Conservation (phyloP, 2,113 vertebrate genomes). For the Sprattus sprattus region DNA sequence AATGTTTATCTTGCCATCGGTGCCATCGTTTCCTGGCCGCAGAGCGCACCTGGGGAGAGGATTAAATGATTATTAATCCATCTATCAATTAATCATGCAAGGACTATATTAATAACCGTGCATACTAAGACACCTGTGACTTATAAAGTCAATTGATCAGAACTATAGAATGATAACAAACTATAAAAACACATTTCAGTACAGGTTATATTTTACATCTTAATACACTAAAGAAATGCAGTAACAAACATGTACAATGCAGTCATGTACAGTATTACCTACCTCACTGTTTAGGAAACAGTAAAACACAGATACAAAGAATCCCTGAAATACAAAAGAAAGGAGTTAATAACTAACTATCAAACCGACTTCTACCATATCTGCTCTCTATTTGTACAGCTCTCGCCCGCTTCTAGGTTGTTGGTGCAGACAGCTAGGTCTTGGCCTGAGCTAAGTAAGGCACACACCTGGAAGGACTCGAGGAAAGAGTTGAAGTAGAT, state of each 20-base stretch:
- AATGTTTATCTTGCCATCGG: slow-evolving; percentile 94
- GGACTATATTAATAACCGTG: not conserved
- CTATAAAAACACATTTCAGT: not conserved
- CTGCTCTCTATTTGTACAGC: not conserved
- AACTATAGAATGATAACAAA: not conserved
- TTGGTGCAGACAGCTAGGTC: too few relatives aligned
- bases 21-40: slow-evolving; percentile 89
- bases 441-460: too few relatives aligned
- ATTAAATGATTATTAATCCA: not conserved
- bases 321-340: slow-evolving; percentile 76
- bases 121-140: not conserved
- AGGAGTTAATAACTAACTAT: slow-evolving; percentile 26
- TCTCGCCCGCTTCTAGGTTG: not conserved
- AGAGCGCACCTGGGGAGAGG: slow-evolving; percentile 74
- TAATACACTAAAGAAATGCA: too few relatives aligned
- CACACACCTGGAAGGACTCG: slow-evolving; percentile 89
- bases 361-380: slow-evolving; percentile 38
- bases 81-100: not conserved
- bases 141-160: not conserved
- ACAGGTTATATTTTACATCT: too few relatives aligned
- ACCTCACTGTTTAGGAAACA: slow-evolving; percentile 96
- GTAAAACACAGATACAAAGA: slow-evolving; percentile 96
- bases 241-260: not conserved
- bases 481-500: slow-evolving; percentile 96
- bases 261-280: slow-evolving; percentile 52